Evolutionary conservation across 2,888 invertebrate genomes (phyloP).

Genomic region (Amblyteles armatorius): DNA sequence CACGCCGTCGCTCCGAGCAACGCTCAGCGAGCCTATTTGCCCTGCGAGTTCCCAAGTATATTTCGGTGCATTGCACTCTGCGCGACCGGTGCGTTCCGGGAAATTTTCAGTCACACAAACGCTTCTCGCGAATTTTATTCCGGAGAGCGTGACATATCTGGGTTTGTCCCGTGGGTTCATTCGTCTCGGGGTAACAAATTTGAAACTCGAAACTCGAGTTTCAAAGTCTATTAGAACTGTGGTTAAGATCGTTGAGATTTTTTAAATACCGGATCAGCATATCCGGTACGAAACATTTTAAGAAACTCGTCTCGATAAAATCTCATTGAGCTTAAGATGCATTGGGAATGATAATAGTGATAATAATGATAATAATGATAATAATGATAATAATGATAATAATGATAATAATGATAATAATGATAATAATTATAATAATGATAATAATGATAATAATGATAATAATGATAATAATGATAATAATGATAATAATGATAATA

Average conservation of each 20-base stretch:
- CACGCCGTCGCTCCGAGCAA: constrained; percentile 1
- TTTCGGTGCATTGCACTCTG: constrained; percentile 17
- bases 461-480: background rate
- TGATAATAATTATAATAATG: background rate
- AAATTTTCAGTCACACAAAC: constrained; percentile 33
- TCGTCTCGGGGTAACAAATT: background rate
- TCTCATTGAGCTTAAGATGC: too few relatives aligned
- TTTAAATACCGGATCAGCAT: too few relatives aligned
- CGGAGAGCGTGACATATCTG: constrained; percentile 8
- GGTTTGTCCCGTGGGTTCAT: constrained; percentile 6
- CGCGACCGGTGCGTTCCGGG: constrained; percentile 5
- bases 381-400: background rate
- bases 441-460: background rate
- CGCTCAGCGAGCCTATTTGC: background rate
- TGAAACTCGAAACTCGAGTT: too few relatives aligned
- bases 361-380: too few relatives aligned
- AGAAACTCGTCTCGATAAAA: too few relatives aligned
- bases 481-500: background rate
- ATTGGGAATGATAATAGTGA: too few relatives aligned
- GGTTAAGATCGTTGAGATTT: too few relatives aligned
- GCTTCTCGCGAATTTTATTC: constrained; percentile 35
- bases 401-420: background rate
- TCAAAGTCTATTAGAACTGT: too few relatives aligned
- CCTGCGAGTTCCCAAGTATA: background rate
- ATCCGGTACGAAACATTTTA: too few relatives aligned